Conservation (phyloP, 2,113 vertebrate genomes). For the mouse (Mus musculus) region GRCm39 chr5:134779001-134779500, state of each 20-base stretch:
- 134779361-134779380: background rate
- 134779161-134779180: too few relatives aligned
- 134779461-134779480: slow-evolving; percentile 69
- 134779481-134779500: slow-evolving; percentile 76
- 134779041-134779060: too few relatives aligned
- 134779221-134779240: background rate
- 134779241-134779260: too few relatives aligned
- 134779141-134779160: background rate
- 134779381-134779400: too few relatives aligned
- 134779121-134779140: background rate
- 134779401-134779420: background rate
- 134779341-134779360: background rate
- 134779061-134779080: background rate
- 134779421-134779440: background rate
- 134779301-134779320: background rate
- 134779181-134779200: too few relatives aligned
- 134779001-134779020: background rate
- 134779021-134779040: background rate
- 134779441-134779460: slow-evolving; percentile 66
- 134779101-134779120: too few relatives aligned
- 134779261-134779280: background rate
- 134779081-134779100: too few relatives aligned
- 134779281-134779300: background rate
- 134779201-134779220: too few relatives aligned
- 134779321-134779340: background rate